Conservation (phyloP, 2,888 invertebrate genomes). For the Xestia xanthographa region DNA sequence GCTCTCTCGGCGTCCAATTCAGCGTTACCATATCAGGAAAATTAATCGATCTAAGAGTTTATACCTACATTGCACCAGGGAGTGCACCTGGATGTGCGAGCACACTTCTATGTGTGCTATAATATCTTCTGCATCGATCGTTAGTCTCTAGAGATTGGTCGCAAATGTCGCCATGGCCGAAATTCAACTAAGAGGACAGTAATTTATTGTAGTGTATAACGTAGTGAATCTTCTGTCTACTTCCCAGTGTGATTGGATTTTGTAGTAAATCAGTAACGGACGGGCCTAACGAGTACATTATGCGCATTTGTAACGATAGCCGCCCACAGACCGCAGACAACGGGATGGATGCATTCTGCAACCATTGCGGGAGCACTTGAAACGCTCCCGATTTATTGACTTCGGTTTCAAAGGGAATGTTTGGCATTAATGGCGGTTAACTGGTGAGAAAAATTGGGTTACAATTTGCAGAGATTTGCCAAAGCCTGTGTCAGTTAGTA, state of each 20-base stretch:
- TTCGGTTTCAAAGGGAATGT: not conserved
- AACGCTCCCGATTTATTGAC: conserved; percentile 33
- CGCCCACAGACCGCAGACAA: conserved; percentile 62
- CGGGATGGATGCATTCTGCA: conserved; percentile 62
- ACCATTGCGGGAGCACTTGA: conserved; percentile 26
- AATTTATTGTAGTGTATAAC: not conserved
- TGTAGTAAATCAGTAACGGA: conserved; percentile 65
- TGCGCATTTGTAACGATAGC: conserved; percentile 68
- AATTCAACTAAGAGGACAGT: not conserved
- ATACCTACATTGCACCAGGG: not conserved
- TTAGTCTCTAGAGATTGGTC: not conserved
- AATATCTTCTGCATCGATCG: not conserved
- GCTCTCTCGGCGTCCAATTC: not conserved
- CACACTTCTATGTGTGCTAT: not conserved
- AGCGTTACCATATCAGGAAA: not conserved
- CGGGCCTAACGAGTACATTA: conserved; percentile 66
- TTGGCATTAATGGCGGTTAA: conserved; percentile 5
- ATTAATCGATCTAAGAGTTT: not conserved
- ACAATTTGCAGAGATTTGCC: not conserved
- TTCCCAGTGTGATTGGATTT: conserved; percentile 16
- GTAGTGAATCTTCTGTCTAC: conserved; percentile 34
- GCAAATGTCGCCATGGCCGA: not conserved
- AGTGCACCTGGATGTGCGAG: not conserved
- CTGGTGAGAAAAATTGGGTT: not conserved
- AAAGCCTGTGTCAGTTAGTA: too few relatives aligned